Conservation (phyloP, 2,888 invertebrate genomes). For the Diadegma fenestrale region DNA sequence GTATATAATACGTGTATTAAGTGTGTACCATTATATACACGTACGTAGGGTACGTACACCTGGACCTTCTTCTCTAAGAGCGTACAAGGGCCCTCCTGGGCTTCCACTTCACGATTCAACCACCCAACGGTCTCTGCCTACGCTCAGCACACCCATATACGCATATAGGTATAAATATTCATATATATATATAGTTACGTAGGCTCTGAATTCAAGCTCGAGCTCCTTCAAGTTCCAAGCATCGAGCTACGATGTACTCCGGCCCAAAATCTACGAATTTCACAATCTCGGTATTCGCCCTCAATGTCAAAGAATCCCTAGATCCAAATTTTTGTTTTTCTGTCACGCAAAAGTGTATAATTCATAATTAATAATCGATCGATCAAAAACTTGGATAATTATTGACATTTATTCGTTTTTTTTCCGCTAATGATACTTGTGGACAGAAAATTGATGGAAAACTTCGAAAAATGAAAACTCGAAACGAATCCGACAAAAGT, state of each 20-base stretch:
- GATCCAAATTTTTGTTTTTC: neutral
- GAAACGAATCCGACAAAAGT: no score
- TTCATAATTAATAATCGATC: neutral
- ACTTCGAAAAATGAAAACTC: neutral
- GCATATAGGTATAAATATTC: conserved; percentile 22
- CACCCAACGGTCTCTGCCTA: conserved; percentile 79
- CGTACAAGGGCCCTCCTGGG: conserved; percentile 79
- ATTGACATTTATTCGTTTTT: neutral
- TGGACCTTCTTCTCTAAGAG: conserved; percentile 81
- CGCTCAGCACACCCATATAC: conserved; percentile 71
- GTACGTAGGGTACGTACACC: conserved; percentile 75
- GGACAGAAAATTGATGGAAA: neutral
- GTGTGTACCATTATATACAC: conserved; percentile 30
- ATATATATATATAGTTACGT: conserved; percentile 19
- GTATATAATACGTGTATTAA: conserved; percentile 31
- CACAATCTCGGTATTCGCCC: conserved; percentile 22
- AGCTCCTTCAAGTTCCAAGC: conserved; percentile 60
- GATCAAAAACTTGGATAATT: neutral
- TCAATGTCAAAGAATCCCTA: neutral
- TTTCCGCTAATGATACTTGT: no score
- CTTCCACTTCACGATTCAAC: conserved; percentile 80
- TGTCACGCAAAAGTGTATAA: neutral
- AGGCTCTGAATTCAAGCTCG: conserved; percentile 34
- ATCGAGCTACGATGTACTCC: conserved; percentile 26
- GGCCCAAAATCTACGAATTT: conserved; percentile 39